Percentiles rank a stretch among this genome's conserved stretches.
Evolutionary conservation across 2,797 vertebrate genomes (phyloP).

Genomic region (Lutjanus campechanus): DNA sequence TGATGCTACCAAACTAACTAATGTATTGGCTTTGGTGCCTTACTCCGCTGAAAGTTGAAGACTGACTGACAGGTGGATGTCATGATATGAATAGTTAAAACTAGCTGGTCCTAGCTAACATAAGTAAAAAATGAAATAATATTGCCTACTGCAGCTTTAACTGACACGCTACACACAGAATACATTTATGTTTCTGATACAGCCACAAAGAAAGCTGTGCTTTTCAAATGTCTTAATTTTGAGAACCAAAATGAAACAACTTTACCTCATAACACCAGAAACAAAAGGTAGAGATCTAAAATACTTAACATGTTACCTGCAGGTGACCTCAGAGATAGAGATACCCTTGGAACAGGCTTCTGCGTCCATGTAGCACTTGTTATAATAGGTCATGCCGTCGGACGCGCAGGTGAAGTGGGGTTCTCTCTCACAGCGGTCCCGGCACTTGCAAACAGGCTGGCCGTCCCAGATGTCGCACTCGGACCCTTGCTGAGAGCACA

Average conservation of each 20-base stretch:
- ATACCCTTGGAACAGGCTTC: slow-evolving; percentile 97
- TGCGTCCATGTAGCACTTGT: slow-evolving; percentile 99
- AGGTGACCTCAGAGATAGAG: slow-evolving; percentile 94
- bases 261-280: slow-evolving; percentile 66
- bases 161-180: background rate
- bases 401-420: slow-evolving; percentile 99
- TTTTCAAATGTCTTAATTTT: slow-evolving; percentile 5
- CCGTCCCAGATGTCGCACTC: slow-evolving; percentile 99
- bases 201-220: background rate
- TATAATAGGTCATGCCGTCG: slow-evolving; percentile 98
- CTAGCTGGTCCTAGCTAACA: too few species aligned
- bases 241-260: slow-evolving; percentile 27
- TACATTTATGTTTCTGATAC: too few species aligned
- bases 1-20: too few species aligned
- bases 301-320: slow-evolving; percentile 89
- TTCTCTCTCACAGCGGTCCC: slow-evolving; percentile 96
- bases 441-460: slow-evolving; percentile 97
- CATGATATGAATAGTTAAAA: too few species aligned
- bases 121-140: too few species aligned
- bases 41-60: too few species aligned
- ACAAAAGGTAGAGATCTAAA: slow-evolving; percentile 66
- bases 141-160: background rate
- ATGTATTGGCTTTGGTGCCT: too few species aligned
- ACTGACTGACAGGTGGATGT: too few species aligned
- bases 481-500: slow-evolving; percentile 97